Percentiles rank a stretch among this genome's conserved stretches.
These are phyloP conservation scores for Eudasyphora cyanicolor DNA, from an alignment of 2,888 invertebrate genomes.

Conservation along the genomic window DNA sequence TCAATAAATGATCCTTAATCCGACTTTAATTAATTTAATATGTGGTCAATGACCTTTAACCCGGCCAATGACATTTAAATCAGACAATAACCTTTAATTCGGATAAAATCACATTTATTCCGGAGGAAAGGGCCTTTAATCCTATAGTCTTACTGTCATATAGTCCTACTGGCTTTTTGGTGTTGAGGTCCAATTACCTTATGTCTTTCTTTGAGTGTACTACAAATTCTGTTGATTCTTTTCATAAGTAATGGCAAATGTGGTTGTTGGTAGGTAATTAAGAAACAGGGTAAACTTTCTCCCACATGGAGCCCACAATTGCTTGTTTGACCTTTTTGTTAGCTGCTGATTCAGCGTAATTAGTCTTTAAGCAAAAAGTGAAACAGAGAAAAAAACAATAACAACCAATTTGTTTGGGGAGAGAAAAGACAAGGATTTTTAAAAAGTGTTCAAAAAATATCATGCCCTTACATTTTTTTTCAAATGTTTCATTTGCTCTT, in stretches of 20 bases:
- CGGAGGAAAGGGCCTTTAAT: too few relatives aligned
- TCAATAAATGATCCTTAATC: too few relatives aligned
- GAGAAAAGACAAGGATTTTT: background rate
- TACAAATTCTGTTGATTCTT: background rate
- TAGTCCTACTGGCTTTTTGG: too few relatives aligned
- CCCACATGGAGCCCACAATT: background rate
- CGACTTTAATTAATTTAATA: too few relatives aligned
- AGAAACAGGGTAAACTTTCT: background rate
- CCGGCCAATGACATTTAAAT: too few relatives aligned
- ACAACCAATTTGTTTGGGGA: too few relatives aligned
- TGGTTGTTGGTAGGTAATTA: background rate
- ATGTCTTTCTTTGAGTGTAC: background rate
- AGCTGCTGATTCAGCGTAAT: background rate
- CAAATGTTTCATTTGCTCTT: constrained; percentile 6
- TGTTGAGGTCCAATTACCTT: too few relatives aligned
- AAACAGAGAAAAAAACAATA: background rate
- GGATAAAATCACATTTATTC: too few relatives aligned
- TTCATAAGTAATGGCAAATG: background rate
- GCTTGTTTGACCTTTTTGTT: background rate
- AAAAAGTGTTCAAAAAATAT: background rate
- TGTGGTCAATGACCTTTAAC: too few relatives aligned
- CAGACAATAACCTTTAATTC: too few relatives aligned
- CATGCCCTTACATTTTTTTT: background rate
- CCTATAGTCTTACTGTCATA: too few relatives aligned
- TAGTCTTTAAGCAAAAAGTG: background rate